These are phyloP conservation scores for Conistra vaccinii DNA, from an alignment of 2,888 invertebrate species.

Conservation along the genomic window DNA sequence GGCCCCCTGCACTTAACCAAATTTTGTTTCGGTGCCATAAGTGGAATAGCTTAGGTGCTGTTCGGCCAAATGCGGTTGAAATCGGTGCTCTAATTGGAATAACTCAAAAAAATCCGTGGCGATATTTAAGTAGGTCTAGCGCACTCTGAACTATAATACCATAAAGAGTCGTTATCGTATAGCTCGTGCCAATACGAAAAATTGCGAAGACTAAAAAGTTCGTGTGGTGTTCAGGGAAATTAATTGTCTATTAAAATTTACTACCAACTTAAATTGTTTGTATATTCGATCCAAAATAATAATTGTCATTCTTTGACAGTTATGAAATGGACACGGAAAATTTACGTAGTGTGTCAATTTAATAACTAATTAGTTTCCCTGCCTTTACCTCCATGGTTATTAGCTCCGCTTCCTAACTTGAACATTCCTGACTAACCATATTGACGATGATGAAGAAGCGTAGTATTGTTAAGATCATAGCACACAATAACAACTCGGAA, in stretches of 20 bases:
- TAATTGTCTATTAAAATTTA: neutral
- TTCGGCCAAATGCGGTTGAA: neutral
- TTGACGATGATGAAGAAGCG: neutral
- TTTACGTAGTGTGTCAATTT: neutral
- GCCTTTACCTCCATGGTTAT: neutral
- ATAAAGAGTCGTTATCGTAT: neutral
- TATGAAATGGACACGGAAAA: neutral
- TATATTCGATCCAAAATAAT: neutral
- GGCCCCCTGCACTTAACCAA: neutral
- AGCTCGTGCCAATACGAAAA: neutral
- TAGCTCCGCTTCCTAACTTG: neutral
- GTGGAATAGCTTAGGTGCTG: neutral
- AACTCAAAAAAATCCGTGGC: neutral
- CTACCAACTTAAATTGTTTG: neutral
- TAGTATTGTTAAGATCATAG: no score
- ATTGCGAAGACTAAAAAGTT: neutral
- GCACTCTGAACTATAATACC: neutral
- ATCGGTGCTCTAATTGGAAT: neutral
- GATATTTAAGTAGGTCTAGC: neutral
- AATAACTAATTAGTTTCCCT: neutral
- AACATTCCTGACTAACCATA: neutral
- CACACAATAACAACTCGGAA: no score
- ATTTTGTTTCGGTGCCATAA: neutral
- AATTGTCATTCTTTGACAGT: neutral
- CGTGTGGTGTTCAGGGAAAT: neutral